Conservation (phyloP, 2,888 invertebrate species). For the Metellina segmentata region DNA sequence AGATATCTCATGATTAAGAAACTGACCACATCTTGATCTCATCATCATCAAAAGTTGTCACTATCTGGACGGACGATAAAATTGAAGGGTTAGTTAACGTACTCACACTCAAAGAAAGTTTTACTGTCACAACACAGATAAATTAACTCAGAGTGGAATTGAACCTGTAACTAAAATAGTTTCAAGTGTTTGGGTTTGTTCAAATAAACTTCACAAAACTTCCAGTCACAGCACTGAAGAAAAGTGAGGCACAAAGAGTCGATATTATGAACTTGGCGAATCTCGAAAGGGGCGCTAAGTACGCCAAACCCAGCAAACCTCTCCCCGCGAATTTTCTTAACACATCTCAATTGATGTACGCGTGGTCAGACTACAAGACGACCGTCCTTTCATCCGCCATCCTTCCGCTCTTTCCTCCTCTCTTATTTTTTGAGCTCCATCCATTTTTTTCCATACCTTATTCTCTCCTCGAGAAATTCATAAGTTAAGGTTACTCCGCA, state of each 20-base stretch:
- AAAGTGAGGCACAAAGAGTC: too few species aligned
- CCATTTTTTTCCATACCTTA: constrained; percentile 1
- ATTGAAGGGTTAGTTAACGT: too few species aligned
- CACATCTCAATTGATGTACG: constrained; percentile 72
- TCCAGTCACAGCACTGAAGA: too few species aligned
- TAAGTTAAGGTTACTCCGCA: constrained; percentile 54
- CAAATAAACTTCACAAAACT: background rate
- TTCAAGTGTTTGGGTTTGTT: background rate
- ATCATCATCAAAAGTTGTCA: too few species aligned
- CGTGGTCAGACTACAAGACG: constrained; percentile 75
- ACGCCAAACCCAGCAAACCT: constrained; percentile 45
- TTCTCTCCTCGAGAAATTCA: constrained; percentile 54
- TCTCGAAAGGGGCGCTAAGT: constrained; percentile 10
- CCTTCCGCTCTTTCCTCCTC: constrained; percentile 22
- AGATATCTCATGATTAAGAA: too few species aligned
- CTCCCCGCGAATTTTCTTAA: constrained; percentile 22
- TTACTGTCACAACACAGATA: too few species aligned
- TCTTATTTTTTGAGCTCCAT: background rate
- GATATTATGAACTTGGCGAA: background rate
- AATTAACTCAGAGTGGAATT: too few species aligned
- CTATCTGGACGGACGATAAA: too few species aligned
- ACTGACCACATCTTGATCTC: too few species aligned
- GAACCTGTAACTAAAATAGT: too few species aligned
- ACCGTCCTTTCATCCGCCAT: constrained; percentile 66
- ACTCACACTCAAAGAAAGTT: too few species aligned